A percentile compares a stretch with the other conserved stretches of the same genome.
phyloP scores from a whole-genome alignment of 1,140 invertebrate species.

The Glomeris maerens region DNA sequence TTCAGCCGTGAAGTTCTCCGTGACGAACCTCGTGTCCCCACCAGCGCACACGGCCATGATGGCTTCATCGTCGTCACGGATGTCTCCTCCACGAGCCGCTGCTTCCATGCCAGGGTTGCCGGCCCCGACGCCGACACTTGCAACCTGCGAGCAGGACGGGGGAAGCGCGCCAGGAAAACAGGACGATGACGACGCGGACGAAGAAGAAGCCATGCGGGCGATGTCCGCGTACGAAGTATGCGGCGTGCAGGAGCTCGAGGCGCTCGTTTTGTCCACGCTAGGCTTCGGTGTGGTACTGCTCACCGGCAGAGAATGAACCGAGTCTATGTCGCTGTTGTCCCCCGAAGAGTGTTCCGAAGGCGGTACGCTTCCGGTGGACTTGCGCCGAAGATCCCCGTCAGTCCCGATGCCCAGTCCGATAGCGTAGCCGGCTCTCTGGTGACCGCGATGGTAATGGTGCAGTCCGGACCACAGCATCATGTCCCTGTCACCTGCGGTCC shows the following conservation, averaged over 20 bases:
- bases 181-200: background rate
- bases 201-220: slow-evolving; percentile 37
- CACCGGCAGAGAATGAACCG: slow-evolving; percentile 53
- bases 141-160: background rate
- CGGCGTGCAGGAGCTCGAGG: slow-evolving; percentile 37
- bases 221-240: slow-evolving; percentile 60
- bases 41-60: background rate
- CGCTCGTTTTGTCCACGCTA: slow-evolving; percentile 22
- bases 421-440: background rate
- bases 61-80: background rate
- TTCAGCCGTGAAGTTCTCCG: background rate
- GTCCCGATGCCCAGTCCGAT: too few species aligned
- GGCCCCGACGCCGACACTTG: too few species aligned
- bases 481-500: slow-evolving; percentile 1
- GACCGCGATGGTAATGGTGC: background rate
- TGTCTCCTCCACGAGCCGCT: too few species aligned
- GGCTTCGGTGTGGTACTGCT: slow-evolving; percentile 35
- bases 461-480: slow-evolving; percentile 4
- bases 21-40: background rate
- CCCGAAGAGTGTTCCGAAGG: slow-evolving; percentile 46
- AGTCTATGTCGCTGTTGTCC: slow-evolving; percentile 52
- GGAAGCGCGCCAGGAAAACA: background rate
- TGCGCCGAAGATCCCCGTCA: slow-evolving; percentile 24
- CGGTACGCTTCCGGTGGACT: slow-evolving; percentile 44
- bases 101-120: too few species aligned